A percentile compares a stretch with the other conserved stretches of the same genome.
Conservation (phyloP, 2,113 vertebrate species). For the Pachycephala philippinensis region DNA sequence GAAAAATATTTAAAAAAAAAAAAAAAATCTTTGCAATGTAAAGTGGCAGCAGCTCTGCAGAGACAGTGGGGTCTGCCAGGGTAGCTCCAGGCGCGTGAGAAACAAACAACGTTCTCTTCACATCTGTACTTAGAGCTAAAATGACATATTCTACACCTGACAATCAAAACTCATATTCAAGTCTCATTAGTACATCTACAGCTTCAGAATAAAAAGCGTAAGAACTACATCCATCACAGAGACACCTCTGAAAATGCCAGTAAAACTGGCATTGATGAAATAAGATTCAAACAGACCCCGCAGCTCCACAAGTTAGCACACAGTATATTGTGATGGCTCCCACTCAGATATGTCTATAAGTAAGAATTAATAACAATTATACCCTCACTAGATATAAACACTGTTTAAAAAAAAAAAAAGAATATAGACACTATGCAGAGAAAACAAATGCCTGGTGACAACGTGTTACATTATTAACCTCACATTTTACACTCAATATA, state of each 20-base stretch:
- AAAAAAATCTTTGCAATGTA: background rate
- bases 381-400: background rate
- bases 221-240: background rate
- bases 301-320: background rate
- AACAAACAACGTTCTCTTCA: background rate
- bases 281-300: background rate
- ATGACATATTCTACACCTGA: background rate
- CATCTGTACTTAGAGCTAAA: background rate
- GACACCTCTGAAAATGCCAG: background rate
- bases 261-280: background rate
- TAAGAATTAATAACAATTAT: constrained; percentile 37
- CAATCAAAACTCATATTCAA: background rate
- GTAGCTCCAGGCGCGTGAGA: background rate
- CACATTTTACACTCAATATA: constrained; percentile 16
- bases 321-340: background rate
- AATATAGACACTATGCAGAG: background rate
- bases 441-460: constrained; percentile 49
- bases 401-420: background rate
- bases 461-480: constrained; percentile 16
- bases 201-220: background rate
- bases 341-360: constrained; percentile 8
- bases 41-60: background rate
- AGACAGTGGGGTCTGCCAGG: background rate
- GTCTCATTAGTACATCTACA: background rate
- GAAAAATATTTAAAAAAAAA: background rate